phyloP scores from a whole-genome alignment of 1,140 invertebrate genomes.

The Gerris buenoi region DNA sequence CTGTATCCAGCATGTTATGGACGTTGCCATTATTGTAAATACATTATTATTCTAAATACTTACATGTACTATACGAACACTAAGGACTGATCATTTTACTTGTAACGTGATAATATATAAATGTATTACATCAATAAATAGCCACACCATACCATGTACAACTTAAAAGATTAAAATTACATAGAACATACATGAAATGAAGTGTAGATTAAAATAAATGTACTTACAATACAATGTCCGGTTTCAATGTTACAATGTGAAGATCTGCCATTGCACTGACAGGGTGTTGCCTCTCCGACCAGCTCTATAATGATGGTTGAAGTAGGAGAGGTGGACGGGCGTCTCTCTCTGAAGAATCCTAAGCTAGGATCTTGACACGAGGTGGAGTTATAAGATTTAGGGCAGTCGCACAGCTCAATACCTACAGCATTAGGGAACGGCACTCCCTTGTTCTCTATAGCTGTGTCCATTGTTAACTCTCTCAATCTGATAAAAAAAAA shows the following conservation, averaged over 20 bases:
- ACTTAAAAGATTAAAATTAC: no score
- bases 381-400: constrained; percentile 54
- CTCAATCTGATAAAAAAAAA: constrained; percentile 46
- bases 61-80: no score
- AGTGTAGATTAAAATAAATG: constrained; percentile 1
- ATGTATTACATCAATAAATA: no score
- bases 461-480: constrained; percentile 70
- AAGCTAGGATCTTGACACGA: constrained; percentile 77
- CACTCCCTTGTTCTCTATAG: constrained; percentile 43
- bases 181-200: no score
- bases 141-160: no score
- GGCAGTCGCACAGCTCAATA: constrained; percentile 80
- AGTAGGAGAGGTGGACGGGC: not conserved
- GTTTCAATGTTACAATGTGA: constrained; percentile 65
- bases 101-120: no score
- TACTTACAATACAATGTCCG: constrained; percentile 62
- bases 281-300: constrained; percentile 63
- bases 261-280: constrained; percentile 68
- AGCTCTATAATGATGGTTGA: constrained; percentile 54
- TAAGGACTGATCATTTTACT: no score
- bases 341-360: constrained; percentile 62
- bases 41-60: no score
- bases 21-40: no score
- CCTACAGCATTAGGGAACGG: constrained; percentile 51
- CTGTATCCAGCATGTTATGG: no score